Evolutionary conservation across 35 echinoderm and acorn worm species (phyloP).

Genomic region (Amphiura filiformis): DNA sequence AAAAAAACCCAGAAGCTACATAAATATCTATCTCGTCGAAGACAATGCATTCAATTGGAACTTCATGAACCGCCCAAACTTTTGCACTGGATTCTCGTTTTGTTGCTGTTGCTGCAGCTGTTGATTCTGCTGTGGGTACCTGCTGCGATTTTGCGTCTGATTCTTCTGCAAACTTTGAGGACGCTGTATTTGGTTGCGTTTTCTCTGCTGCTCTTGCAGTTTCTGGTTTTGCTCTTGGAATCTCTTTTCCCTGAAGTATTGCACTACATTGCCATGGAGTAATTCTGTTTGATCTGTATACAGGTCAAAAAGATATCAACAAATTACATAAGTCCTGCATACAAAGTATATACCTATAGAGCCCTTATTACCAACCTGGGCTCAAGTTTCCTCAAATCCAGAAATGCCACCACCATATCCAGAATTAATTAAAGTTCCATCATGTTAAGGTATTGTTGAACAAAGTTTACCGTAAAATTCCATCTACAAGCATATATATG

Average conservation of each 20-base stretch:
- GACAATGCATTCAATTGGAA: not conserved
- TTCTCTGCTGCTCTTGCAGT: not conserved
- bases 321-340: too few species aligned
- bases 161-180: not conserved
- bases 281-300: not conserved
- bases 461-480: not conserved
- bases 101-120: not conserved
- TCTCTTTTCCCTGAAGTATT: not conserved
- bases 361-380: constrained; percentile 29
- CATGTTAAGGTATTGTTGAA: constrained; percentile 93
- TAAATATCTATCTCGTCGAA: not conserved
- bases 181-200: not conserved
- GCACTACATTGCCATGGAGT: not conserved
- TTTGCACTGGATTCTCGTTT: not conserved
- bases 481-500: too few species aligned
- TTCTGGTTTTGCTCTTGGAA: not conserved
- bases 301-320: too few species aligned
- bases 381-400: constrained; percentile 88
- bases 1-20: not conserved
- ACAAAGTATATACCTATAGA: too few species aligned
- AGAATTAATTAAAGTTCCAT: constrained; percentile 66
- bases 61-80: not conserved
- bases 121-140: too few species aligned
- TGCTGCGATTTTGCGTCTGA: not conserved
- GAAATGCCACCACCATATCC: constrained; percentile 54